Base-by-base conservation (phyloP, 2,113 vertebrate genomes). In the Vidua macroura region DNA sequence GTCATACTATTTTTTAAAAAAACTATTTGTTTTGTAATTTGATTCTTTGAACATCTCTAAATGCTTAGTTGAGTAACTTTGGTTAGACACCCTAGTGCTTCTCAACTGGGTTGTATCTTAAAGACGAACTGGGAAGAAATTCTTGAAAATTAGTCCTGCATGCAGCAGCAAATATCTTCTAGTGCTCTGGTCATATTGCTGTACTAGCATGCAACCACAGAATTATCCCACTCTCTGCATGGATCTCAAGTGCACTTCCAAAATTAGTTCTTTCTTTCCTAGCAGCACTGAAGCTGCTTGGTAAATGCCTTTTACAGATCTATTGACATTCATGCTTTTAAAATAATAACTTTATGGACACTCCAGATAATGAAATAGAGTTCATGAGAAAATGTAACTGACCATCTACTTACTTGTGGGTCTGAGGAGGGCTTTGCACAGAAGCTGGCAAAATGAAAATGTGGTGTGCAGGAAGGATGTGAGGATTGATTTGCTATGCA, bases 291-390 rank as follows among this genome's bases (percentile, higher is more conserved):
- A 89, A 89, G n/a, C 48, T 93, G 52, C 31, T 73, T 83, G 27
- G 43, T 77, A 92, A 93, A 92, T 78, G n/a, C 22, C 30, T 91
- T 92, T 90, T 86, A 80, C 37, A 80, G 82, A 77, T 90, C 85
- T 88, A 88, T 77, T 80, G 76, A 77, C 68, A 90, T 77, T 80
- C 68, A 59, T 86, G 86, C 63, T 90, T 93, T 94, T 86, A 94
- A 93, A 95, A 96, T 94, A 87, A 93, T 87, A 90, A 83, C 53
- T 85, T 76, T 63, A 77, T 55, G 76, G 63, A 83, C 68, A 78
- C 63, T 86, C 12, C 55, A 69, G 51, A 43, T 67, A 83, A 94
- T 80, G 51, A 90, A 90, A 93, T 21, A 73, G 37, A 73, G 82
- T 79, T 93, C 31, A 62, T 30, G 43, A 58, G 10, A 76, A 92